Percentiles rank a stretch among this genome's conserved stretches.
Evolutionary conservation across 2,113 vertebrate genomes (phyloP).

Genomic region (Syngnathus typhle): DNA sequence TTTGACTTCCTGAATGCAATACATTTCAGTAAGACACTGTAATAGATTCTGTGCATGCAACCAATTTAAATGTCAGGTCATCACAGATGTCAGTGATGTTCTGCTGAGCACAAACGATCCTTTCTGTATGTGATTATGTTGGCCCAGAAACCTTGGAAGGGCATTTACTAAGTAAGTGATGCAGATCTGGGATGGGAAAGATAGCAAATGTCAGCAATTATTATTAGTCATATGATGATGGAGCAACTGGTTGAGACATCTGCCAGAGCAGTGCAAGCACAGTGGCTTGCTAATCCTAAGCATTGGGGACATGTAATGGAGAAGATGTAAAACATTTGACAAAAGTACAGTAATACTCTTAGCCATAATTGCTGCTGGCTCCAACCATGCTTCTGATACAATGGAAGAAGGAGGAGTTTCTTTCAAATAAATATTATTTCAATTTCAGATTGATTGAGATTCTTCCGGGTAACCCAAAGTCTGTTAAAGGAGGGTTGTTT

Average conservation of each 20-base stretch:
- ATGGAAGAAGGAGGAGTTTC: neutral
- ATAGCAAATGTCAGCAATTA: constrained; percentile 32
- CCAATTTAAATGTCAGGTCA: constrained; percentile 46
- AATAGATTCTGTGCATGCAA: constrained; percentile 26
- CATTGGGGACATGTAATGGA: neutral
- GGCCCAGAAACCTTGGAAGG: constrained; percentile 12
- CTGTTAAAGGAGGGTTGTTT: too few species aligned
- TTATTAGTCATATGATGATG: neutral
- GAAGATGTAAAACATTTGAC: neutral
- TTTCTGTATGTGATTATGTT: constrained; percentile 25
- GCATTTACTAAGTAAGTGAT: constrained; percentile 20
- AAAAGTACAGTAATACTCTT: neutral
- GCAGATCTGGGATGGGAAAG: constrained; percentile 18
- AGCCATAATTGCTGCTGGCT: neutral
- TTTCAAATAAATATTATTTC: neutral
- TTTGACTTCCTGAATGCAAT: constrained; percentile 28
- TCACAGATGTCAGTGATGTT: constrained; percentile 19
- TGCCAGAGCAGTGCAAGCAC: neutral
- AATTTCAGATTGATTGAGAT: neutral
- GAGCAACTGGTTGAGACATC: constrained; percentile 2
- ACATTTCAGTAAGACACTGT: constrained; percentile 5
- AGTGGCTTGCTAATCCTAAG: neutral
- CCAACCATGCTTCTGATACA: neutral
- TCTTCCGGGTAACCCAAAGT: neutral
- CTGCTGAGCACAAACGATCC: constrained; percentile 28